Evolutionary conservation across 2,888 invertebrate genomes (phyloP), one percentile per base, ranked within the genome.

Genomic region (Ophion ellenae): DNA sequence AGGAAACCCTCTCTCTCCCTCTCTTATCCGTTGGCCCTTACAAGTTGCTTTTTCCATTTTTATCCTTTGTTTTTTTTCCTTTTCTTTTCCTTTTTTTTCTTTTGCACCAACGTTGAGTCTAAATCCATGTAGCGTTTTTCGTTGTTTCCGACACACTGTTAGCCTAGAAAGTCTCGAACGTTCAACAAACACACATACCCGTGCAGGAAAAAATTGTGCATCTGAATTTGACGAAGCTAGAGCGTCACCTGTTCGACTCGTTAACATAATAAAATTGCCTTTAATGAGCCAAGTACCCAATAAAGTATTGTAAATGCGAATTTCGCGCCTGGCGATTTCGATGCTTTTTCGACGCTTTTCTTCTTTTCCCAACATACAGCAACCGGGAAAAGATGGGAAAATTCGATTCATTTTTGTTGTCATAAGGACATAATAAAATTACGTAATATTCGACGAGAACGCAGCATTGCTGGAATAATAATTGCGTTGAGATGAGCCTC

Each of bases 221-320:
- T 40, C 28, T 57, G 80, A 79, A 61, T n/a, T 71, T 73, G 11
- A 77, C 7, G 40, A 40, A 77, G 67, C 20, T 76, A 14, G 47
- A 47, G 47, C 47, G 2, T 14, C 47, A 47, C 47, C 14, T 11
- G 47, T 47, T 47, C 4, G 47, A 47, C 36, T 53, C 14, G 47
- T 79, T 76, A 73, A 24, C 45, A 67, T 69, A 17, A 83, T 57
- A 66, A 69, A 75, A 77, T 47, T 80, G 80, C 80, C 80, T 76
- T 83, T 67, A 83, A 32, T 67, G 75, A 85, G 57, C 71, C 73
- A 63, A 73, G 63, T 75, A 79, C 67, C 63, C 66, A 85, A 85
- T 85, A 81, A 85, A 40, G 57, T 32, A 63, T 63, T 74, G 32
- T 47, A 32, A 64, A 64, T 45, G n/a, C 47, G 14, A 20, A 28